Conservation (phyloP, 2,888 invertebrate genomes). For the Drosophila multiciliata region DNA sequence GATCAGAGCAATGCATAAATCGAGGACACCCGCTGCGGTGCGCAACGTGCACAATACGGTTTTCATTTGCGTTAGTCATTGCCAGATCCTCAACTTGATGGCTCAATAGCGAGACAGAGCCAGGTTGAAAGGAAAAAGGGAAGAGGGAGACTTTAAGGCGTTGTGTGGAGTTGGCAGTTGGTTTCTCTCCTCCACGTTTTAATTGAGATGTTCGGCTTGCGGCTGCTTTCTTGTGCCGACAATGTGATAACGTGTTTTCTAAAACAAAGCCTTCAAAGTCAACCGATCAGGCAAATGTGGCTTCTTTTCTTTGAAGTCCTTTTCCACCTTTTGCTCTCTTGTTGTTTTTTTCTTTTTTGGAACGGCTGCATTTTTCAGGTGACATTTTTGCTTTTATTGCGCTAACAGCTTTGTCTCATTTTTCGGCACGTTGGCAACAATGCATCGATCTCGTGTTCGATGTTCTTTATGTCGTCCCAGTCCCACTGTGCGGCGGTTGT, state of each 20-base stretch:
- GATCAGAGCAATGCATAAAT: constrained; percentile 63
- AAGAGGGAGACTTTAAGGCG: constrained; percentile 21
- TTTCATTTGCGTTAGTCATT: constrained; percentile 60
- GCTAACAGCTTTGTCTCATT: constrained; percentile 66
- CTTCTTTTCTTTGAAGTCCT: constrained; percentile 36
- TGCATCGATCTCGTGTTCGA: constrained; percentile 25
- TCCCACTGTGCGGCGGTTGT: constrained; percentile 69
- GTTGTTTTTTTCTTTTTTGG: constrained; percentile 23
- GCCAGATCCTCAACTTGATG: constrained; percentile 34
- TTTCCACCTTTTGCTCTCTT: constrained; percentile 26
- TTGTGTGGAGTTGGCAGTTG: not conserved
- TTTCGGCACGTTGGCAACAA: constrained; percentile 76
- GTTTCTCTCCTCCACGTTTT: constrained; percentile 17
- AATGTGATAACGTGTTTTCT: constrained; percentile 66
- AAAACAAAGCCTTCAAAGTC: constrained; percentile 73
- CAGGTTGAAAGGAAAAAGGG: not conserved
- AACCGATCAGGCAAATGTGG: constrained; percentile 53
- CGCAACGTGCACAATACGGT: constrained; percentile 68
- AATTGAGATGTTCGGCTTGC: constrained; percentile 60
- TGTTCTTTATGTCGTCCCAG: constrained; percentile 19
- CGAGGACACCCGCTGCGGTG: constrained; percentile 75
- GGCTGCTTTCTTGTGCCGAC: constrained; percentile 61
- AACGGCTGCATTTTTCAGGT: constrained; percentile 70
- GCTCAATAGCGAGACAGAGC: constrained; percentile 9
- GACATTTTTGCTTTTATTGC: constrained; percentile 70